These are phyloP conservation scores for Dione vanillae DNA, from an alignment of 2,888 invertebrate species.

Conservation along the genomic window DNA sequence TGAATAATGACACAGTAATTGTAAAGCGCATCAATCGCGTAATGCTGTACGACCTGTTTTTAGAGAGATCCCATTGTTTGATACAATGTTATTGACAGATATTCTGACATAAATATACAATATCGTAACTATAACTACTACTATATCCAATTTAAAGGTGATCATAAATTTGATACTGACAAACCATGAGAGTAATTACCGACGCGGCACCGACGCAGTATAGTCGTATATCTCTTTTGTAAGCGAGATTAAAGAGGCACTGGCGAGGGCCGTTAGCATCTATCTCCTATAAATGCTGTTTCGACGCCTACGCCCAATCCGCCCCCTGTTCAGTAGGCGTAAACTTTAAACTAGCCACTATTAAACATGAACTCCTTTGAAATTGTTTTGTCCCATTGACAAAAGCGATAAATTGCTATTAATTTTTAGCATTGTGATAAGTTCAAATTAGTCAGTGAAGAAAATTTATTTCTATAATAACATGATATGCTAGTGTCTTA, in stretches of 20 bases:
- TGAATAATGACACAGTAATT: too few relatives aligned
- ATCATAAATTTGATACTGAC: constrained; percentile 34
- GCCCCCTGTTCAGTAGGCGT: constrained; percentile 46
- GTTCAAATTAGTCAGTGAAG: background rate
- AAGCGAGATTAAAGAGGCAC: constrained; percentile 75
- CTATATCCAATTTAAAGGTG: constrained; percentile 2
- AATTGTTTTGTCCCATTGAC: background rate
- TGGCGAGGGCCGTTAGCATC: constrained; percentile 68
- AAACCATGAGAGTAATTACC: constrained; percentile 48
- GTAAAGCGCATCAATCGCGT: too few relatives aligned
- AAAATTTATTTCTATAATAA: background rate
- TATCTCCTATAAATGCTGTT: constrained; percentile 75
- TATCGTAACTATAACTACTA: background rate
- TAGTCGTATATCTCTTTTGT: constrained; percentile 70
- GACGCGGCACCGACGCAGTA: constrained; percentile 50
- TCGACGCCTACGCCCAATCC: constrained; percentile 59
- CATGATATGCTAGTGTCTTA: background rate
- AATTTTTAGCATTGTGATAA: background rate
- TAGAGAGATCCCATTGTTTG: too few relatives aligned
- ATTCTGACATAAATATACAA: background rate
- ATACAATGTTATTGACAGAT: background rate
- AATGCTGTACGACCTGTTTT: too few relatives aligned
- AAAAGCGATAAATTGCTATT: background rate
- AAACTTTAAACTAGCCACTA: constrained; percentile 16
- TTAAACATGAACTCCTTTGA: background rate